phyloP scores from a whole-genome alignment of 2,113 vertebrate genomes.

The Megaceryle maxima region DNA sequence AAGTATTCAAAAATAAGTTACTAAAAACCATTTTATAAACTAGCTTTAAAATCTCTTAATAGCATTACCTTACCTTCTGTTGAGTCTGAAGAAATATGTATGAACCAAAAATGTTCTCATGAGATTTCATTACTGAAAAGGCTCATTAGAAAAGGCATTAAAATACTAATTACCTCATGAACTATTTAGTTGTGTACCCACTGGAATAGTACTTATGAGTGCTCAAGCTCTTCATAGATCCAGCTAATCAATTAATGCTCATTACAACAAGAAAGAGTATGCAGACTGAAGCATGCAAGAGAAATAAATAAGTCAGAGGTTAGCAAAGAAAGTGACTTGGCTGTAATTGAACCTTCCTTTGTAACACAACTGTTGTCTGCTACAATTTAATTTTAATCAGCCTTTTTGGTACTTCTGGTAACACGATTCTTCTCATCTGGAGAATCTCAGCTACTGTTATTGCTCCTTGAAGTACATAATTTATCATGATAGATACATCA shows the following conservation, averaged over 20 bases:
- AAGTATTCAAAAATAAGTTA: slow-evolving; percentile 60
- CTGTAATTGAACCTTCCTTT: slow-evolving; percentile 48
- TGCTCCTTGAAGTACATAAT: slow-evolving; percentile 35
- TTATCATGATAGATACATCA: slow-evolving; percentile 1
- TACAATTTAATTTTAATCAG: slow-evolving; percentile 68
- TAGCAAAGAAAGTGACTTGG: slow-evolving; percentile 63
- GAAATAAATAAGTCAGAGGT: slow-evolving; percentile 73
- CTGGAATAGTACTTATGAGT: slow-evolving; percentile 86
- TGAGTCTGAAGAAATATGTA: slow-evolving; percentile 75
- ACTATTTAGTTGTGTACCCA: slow-evolving; percentile 91
- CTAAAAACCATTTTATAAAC: slow-evolving; percentile 62
- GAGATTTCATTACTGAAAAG: slow-evolving; percentile 86
- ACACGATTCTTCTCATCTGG: not conserved
- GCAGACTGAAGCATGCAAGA: slow-evolving; percentile 66
- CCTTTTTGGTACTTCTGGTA: slow-evolving; percentile 27
- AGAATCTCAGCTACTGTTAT: slow-evolving; percentile 48
- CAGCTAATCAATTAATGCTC: slow-evolving; percentile 97
- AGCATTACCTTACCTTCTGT: slow-evolving; percentile 64
- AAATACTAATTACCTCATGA: slow-evolving; percentile 94
- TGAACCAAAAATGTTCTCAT: slow-evolving; percentile 76
- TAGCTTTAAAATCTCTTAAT: slow-evolving; percentile 55
- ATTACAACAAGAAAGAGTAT: slow-evolving; percentile 83
- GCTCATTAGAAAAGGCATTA: slow-evolving; percentile 86
- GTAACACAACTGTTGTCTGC: slow-evolving; percentile 64
- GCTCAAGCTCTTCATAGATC: slow-evolving; percentile 85